Conservation (phyloP, 2,113 vertebrate species). For the Pleuronectes platessa region DNA sequence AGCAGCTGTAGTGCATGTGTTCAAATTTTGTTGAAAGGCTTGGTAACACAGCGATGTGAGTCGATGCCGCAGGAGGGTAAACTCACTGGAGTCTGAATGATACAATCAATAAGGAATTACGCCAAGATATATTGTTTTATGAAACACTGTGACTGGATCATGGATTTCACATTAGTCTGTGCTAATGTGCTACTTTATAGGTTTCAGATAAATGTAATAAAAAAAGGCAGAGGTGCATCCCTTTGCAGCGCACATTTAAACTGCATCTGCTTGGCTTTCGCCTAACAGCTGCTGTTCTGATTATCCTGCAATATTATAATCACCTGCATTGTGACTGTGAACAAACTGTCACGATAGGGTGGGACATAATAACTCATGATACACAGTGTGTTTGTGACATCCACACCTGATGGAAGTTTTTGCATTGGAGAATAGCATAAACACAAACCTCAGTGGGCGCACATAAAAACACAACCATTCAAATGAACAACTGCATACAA, state of each 20-base stretch:
- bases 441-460: neutral
- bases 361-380: too few relatives aligned
- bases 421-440: neutral
- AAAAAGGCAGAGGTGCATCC: neutral
- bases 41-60: neutral
- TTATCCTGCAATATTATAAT: slow-evolving; percentile 19
- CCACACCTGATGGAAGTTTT: too few relatives aligned
- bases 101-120: slow-evolving; percentile 12
- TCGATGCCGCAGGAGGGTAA: neutral
- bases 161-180: neutral
- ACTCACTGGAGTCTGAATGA: neutral
- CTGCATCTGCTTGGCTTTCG: slow-evolving; percentile 1
- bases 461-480: slow-evolving; percentile 2
- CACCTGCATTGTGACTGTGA: neutral
- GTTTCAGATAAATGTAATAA: neutral
- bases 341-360: neutral
- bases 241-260: slow-evolving; percentile 4
- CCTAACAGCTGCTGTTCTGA: slow-evolving; percentile 5
- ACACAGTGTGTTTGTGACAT: too few relatives aligned
- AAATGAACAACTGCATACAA: slow-evolving; percentile 10
- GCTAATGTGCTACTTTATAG: neutral
- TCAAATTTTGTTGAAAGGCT: neutral
- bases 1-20: neutral
- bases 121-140: slow-evolving; percentile 1
- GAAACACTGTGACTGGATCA: neutral